These are phyloP conservation scores for Portunus trituberculatus DNA, from an alignment of 1,140 invertebrate genomes.

Conservation along the genomic window DNA sequence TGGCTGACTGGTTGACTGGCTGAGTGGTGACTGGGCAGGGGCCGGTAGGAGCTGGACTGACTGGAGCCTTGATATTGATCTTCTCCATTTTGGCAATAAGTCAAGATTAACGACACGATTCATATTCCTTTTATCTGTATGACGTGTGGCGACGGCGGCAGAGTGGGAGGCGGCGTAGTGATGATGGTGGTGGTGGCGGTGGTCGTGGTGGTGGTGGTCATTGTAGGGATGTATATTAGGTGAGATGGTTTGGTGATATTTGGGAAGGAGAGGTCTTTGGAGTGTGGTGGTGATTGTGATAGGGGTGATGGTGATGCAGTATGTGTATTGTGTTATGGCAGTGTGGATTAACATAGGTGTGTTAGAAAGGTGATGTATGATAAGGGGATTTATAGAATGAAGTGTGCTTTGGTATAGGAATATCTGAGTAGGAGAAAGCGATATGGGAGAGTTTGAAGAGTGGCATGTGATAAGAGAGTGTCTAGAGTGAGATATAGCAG, in stretches of 20 bases:
- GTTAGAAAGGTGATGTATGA: no score
- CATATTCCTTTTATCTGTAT: constrained; percentile 23
- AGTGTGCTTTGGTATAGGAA: no score
- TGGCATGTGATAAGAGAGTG: no score
- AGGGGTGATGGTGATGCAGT: neutral
- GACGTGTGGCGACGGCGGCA: neutral
- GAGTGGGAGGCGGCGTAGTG: neutral
- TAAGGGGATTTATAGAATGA: no score
- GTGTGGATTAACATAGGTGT: no score
- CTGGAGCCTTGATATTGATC: constrained; percentile 8
- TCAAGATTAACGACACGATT: constrained; percentile 22
- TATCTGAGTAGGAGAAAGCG: no score
- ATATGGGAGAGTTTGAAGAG: no score
- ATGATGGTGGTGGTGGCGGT: neutral
- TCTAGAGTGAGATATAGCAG: no score
- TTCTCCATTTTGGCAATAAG: constrained; percentile 13
- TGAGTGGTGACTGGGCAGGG: neutral
- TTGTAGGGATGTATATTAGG: neutral
- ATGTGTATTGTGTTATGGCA: no score
- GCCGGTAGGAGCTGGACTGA: neutral
- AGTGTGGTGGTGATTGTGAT: neutral
- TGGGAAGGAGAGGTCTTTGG: neutral
- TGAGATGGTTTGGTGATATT: neutral
- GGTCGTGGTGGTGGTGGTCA: neutral
- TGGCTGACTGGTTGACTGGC: neutral